A percentile compares a stretch with the other conserved stretches of the same genome.
phyloP scores from a whole-genome alignment of 2,888 invertebrate species.

The Patella depressa region DNA sequence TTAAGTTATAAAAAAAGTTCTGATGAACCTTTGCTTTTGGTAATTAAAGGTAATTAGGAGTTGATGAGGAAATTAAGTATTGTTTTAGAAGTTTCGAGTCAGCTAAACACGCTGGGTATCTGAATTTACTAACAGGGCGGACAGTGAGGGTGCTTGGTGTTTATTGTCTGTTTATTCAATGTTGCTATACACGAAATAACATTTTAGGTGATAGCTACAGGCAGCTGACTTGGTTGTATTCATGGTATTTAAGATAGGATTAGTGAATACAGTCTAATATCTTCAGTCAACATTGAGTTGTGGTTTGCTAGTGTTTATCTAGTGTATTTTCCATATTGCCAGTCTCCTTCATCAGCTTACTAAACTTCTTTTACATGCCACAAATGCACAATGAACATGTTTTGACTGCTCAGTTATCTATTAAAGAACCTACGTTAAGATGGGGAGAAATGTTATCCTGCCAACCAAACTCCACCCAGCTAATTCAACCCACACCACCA shows the following conservation, averaged over 20 bases:
- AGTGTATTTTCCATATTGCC: conserved; percentile 3
- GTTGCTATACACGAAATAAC: too few species aligned
- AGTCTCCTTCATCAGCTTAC: neutral
- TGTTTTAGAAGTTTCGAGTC: too few species aligned
- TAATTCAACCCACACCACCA: neutral
- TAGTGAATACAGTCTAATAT: conserved; percentile 2
- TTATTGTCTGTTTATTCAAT: too few species aligned
- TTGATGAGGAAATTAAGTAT: too few species aligned
- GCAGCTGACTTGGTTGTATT: conserved; percentile 5
- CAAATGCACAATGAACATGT: neutral
- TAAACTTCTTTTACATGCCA: neutral
- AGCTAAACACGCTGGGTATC: too few species aligned
- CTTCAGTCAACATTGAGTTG: neutral
- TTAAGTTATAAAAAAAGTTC: too few species aligned
- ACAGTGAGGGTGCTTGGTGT: neutral
- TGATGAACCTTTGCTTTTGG: too few species aligned
- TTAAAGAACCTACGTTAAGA: neutral
- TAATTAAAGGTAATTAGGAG: too few species aligned
- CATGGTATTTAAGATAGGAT: neutral
- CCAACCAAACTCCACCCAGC: neutral
- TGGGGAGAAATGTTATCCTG: conserved; percentile 5
- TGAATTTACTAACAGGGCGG: neutral
- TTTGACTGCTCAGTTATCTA: too few species aligned
- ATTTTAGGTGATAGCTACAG: neutral
- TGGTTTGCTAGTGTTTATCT: neutral